Evolutionary conservation across 2,797 vertebrate species (phyloP), one percentile per base, ranked within the genome.

Genomic region (Clamator glandarius): DNA sequence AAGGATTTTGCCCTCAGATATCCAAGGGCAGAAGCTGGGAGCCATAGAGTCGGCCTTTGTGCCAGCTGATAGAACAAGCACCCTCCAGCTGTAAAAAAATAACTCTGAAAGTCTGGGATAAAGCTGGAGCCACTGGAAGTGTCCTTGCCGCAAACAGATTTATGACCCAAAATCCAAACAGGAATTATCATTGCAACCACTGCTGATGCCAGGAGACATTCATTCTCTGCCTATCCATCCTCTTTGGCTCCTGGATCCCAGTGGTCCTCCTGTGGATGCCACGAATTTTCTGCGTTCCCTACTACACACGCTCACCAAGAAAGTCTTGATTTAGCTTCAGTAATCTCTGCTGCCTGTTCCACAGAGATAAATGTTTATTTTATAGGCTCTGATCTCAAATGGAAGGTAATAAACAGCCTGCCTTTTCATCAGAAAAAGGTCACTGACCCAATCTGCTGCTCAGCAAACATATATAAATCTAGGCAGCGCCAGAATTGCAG

Each of bases 71-170:
- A 59, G 48, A 95, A 73, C 44, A 84, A 76, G 74, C 48, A 76
- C 55, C 39, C 85, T 91, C 83, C 90, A 82, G 83, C 80, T 52
- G 16, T 33, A 84, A 64, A 35, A 89, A 90, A 90, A 31, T 1
- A 80, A 7, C 55, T 96, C 54, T 58, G 63, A 93, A 39, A 74
- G 46, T 44, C 31, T 21, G 52, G 78, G 67, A 93, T 74, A 91
- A 89, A 89, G 59, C 84, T 82, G 93, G 91, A 95, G 81, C 72
- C 92, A 85, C 75, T 92, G 78, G 18, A 77, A 82, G 15, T n/a
- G 28, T 76, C 41, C 68, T 68, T 58, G 82, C 67, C 6, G 0
- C 55, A 66, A 89, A 78, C 19, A 85, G 82, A 92, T 89, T 94
- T 93, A 94, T 61, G 82, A 78, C 44, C 24, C 36, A 29, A 75